Conservation (phyloP, 2,113 vertebrate species). For the Rhinolophus sinicus region DNA sequence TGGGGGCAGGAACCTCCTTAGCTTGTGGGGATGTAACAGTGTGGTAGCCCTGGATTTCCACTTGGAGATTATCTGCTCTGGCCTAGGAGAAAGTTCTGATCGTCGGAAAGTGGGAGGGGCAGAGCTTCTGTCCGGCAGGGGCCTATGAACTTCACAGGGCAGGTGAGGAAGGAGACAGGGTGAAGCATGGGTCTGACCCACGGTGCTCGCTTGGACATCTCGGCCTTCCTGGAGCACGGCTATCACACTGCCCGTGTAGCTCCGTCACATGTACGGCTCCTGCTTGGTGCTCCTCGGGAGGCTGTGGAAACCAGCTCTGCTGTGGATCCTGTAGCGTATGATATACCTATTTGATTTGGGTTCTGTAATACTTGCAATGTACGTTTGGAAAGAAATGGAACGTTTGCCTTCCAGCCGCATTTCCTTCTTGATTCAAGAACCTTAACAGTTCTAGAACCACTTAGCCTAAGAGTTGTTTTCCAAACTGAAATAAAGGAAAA, state of each 20-base stretch:
- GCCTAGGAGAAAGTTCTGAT: background rate
- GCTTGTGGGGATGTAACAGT: background rate
- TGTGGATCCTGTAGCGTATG: background rate
- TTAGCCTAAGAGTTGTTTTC: background rate
- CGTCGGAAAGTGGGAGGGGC: background rate
- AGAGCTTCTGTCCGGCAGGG: background rate
- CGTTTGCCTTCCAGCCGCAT: background rate
- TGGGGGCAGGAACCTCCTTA: slow-evolving; percentile 67
- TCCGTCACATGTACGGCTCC: background rate
- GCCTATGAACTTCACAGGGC: background rate
- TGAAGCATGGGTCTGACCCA: background rate
- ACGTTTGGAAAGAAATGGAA: slow-evolving; percentile 36
- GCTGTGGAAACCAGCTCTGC: background rate
- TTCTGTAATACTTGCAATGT: background rate
- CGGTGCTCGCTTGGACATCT: background rate
- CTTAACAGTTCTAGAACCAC: background rate
- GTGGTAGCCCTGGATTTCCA: background rate
- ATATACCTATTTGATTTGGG: background rate
- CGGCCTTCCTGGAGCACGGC: too few species aligned
- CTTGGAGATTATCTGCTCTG: background rate
- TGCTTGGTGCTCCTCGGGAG: background rate
- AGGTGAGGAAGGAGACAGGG: background rate
- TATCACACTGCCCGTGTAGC: background rate
- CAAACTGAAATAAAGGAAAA: background rate
- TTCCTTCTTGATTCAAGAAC: slow-evolving; percentile 25